Evolutionary conservation across 2,888 invertebrate genomes (phyloP).

Genomic region (Encarsia formosa): DNA sequence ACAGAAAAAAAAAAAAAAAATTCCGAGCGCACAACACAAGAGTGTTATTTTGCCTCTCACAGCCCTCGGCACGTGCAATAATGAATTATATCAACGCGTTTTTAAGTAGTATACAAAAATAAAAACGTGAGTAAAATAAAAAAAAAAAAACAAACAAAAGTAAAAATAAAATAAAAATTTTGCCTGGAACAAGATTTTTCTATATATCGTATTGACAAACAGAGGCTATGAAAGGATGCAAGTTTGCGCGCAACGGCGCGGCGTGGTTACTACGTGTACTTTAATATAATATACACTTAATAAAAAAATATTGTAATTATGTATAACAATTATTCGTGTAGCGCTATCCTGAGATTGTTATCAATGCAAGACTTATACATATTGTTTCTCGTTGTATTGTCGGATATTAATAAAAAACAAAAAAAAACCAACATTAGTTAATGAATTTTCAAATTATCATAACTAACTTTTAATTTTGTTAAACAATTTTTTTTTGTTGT

Average conservation of each 20-base stretch:
- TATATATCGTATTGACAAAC: constrained; percentile 18
- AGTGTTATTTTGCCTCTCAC: constrained; percentile 29
- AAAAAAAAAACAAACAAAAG: constrained; percentile 1
- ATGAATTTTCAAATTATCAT: constrained; percentile 9
- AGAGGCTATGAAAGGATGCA: constrained; percentile 14
- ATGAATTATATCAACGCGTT: constrained; percentile 19
- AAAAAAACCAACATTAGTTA: constrained; percentile 11
- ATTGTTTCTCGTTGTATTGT: constrained; percentile 47
- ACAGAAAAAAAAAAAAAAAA: background rate
- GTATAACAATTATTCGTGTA: constrained; percentile 35
- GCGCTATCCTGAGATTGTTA: constrained; percentile 41
- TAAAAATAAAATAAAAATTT: constrained; percentile 11
- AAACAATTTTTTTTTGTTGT: background rate
- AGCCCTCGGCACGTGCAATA: constrained; percentile 19
- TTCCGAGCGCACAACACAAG: constrained; percentile 34
- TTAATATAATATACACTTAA: constrained; percentile 27
- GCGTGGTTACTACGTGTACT: constrained; percentile 28
- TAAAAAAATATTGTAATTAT: constrained; percentile 29
- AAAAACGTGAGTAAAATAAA: background rate
- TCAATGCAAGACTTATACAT: constrained; percentile 44
- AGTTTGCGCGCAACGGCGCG: constrained; percentile 25
- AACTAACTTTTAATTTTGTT: background rate
- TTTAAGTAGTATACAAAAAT: constrained; percentile 7
- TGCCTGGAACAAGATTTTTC: constrained; percentile 26
- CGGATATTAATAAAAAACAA: constrained; percentile 40